Evolutionary conservation across 2,797 vertebrate species (phyloP).

Genomic region (Gila robusta): DNA sequence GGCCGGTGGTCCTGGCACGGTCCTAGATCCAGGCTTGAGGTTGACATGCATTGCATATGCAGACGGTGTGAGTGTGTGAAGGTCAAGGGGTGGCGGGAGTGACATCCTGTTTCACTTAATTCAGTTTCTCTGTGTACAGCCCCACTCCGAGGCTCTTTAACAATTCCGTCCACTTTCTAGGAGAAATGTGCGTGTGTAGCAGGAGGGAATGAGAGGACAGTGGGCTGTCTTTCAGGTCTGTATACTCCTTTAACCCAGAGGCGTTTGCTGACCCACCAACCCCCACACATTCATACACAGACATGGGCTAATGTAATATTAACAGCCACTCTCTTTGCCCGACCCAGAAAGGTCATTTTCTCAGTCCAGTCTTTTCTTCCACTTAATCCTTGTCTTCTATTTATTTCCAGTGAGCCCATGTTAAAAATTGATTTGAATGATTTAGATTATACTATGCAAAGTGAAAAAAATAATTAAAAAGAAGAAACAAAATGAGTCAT

Average conservation of each 20-base stretch:
- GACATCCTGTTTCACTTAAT: slow-evolving; percentile 45
- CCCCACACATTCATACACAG: slow-evolving; percentile 19
- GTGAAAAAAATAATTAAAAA: background rate
- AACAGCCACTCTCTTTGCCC: slow-evolving; percentile 59
- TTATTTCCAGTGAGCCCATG: slow-evolving; percentile 5
- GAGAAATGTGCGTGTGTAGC: slow-evolving; percentile 12
- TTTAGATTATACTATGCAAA: background rate
- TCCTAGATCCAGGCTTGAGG: background rate
- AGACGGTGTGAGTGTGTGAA: slow-evolving; percentile 46
- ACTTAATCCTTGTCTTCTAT: slow-evolving; percentile 31
- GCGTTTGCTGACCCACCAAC: slow-evolving; percentile 3
- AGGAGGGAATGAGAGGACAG: background rate
- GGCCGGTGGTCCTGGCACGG: background rate
- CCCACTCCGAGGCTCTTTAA: slow-evolving; percentile 45
- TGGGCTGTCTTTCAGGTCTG: slow-evolving; percentile 12
- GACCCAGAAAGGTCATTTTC: slow-evolving; percentile 8
- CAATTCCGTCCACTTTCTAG: slow-evolving; percentile 23
- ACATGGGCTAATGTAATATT: slow-evolving; percentile 39
- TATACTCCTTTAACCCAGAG: slow-evolving; percentile 15
- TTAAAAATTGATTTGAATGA: background rate
- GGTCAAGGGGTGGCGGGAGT: slow-evolving; percentile 18
- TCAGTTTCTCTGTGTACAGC: slow-evolving; percentile 34
- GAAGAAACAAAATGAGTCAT: too few relatives aligned
- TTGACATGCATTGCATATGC: slow-evolving; percentile 38
- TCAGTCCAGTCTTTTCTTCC: slow-evolving; percentile 3